Evolutionary conservation across 2,797 vertebrate species (phyloP), one percentile per base, ranked within the genome.

Genomic region (Microhierax caerulescens): DNA sequence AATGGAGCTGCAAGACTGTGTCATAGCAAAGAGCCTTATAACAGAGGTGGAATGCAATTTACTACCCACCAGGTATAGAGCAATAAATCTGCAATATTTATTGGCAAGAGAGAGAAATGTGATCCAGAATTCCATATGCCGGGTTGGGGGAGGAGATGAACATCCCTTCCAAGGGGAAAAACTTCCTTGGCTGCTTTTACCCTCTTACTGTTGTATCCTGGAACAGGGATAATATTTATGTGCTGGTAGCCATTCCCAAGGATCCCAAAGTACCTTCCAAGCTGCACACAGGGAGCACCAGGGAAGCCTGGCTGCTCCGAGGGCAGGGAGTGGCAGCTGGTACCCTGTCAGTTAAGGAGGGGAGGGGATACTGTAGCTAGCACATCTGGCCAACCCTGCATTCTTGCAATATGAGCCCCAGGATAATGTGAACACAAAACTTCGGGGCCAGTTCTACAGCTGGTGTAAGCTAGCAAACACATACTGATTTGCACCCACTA

Each of bases 21-120:
- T 97, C 95, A 96, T 97, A 97, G 97, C 96, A 97, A 98, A 98
- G 95, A 90, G 93, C 96, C 97, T 98, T 98, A 97, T 97, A 98
- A 96, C 95, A 92, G 95, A 95, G 97, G 94, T 75, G 91, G 96
- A 96, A 97, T 97, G 95, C 97, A 97, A 97, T 98, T 98, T 98
- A 97, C 97, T 98, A 96, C 96, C 97, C 97, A 97, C 95, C 93
- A 92, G 95, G 88, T 95, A 95, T 56, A 88, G 86, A 94, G 93
- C 80, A 85, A 95, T 95, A 97, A 97, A 95, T 87, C 95, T 97
- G 97, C 86, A 97, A 97, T 98, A 97, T 98, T 98, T 98, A 98
- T 97, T 97, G 95, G 94, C 94, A 97, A 97, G 97, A 95, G 89
- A 96, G 89, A 95, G 97, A 97, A 97, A 97, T 73, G 94, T 95